These are phyloP conservation scores for Eulemur rubriventer DNA, from an alignment of 2,797 vertebrate genomes.

Conservation along the genomic window DNA sequence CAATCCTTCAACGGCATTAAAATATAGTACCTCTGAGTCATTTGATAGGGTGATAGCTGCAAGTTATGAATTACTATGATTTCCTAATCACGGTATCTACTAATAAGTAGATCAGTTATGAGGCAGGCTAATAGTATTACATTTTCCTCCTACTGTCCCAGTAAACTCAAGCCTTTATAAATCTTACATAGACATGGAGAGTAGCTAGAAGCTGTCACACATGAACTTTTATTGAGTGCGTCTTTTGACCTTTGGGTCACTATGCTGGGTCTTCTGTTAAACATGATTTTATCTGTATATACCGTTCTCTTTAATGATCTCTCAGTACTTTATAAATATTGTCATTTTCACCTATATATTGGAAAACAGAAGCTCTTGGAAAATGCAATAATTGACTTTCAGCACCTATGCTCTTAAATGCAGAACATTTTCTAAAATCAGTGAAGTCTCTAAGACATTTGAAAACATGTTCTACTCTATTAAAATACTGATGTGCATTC, in stretches of 20 bases:
- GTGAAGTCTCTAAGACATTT: neutral
- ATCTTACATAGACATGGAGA: conserved; percentile 41
- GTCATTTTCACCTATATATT: neutral
- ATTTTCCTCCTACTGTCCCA: neutral
- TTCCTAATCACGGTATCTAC: neutral
- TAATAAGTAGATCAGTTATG: neutral
- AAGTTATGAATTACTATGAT: neutral
- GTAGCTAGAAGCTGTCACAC: conserved; percentile 54
- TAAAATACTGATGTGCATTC: neutral
- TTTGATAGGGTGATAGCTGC: neutral
- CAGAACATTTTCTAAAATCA: conserved; percentile 28
- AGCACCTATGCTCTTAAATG: neutral
- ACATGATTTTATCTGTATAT: neutral
- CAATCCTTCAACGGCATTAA: neutral
- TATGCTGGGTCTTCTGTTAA: conserved; percentile 44
- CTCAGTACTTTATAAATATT: conserved; percentile 57
- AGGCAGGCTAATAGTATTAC: neutral
- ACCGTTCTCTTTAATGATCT: neutral
- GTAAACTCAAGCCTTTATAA: conserved; percentile 31
- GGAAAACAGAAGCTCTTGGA: conserved; percentile 37
- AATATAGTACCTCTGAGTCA: neutral
- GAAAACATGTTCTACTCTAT: neutral
- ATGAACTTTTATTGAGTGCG: conserved; percentile 40
- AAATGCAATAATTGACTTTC: neutral
- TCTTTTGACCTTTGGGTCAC: conserved; percentile 63